Base-by-base conservation (phyloP, 2,888 invertebrate species). In the Xanthorhoe spadicearia region DNA sequence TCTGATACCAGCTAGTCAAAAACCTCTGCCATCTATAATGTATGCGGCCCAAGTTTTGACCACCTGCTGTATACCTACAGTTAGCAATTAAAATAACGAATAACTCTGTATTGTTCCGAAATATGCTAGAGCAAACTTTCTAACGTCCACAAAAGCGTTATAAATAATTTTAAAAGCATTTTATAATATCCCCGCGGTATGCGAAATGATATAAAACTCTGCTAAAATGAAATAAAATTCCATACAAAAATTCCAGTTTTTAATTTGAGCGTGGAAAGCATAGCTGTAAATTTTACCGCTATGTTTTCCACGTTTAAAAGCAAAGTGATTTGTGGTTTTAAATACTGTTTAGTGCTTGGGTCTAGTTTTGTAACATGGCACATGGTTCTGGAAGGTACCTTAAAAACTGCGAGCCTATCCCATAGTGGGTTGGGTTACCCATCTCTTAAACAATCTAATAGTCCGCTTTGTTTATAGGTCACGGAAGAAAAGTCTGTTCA, bases 241-340 rank as follows among this genome's bases (percentile, higher is more conserved):
- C 56, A 43, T 63, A 52, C 61, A 62, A 69, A n/a, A 69, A 71
- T 65, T 66, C 58, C 61, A 13, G 48, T 50, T 68, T 73, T 71
- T 71, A 70, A 73, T 73, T 64, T 73, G 48, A 50, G 43, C 61
- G 66, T 68, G 52, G 66, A 73, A 64, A 64, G 56, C 61, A 46
- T 51, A 51, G 57, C 61, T 43, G 64, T 73, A 68, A 43, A 62
- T 64, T 68, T 58, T 46, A 52, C n/a, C 51, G 38, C 46, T 56
- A 55, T 48, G 46, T 49, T 67, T 67, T 65, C 35, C 46, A 61
- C 19, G 53, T 48, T 38, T 43, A n/a, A 8, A 32, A 55, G 50
- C 57, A 49, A 61, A 58, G 66, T 66, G 71, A 69, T 71, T 69
- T 71, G 67, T 71, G 65, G 58, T 60, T 58, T 60, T 52, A 19